These are phyloP conservation scores for Desmodus rotundus DNA, from an alignment of 2,113 vertebrate genomes.

Conservation along the genomic window DNA sequence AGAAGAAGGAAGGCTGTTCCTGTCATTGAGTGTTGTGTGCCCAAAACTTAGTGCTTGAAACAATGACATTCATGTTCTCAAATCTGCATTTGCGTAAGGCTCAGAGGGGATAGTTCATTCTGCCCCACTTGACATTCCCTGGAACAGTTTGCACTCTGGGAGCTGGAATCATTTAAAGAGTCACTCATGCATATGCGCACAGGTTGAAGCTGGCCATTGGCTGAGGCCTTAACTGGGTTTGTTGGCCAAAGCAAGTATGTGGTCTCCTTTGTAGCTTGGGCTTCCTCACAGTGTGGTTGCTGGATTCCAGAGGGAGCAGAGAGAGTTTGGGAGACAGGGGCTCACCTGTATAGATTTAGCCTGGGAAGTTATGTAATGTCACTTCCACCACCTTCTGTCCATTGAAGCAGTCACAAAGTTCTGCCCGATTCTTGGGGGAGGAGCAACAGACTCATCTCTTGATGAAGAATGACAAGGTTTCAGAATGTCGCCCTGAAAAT, in stretches of 20 bases:
- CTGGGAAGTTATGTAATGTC: neutral
- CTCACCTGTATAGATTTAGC: neutral
- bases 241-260: neutral
- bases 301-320: neutral
- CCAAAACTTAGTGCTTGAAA: neutral
- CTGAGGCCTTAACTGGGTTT: neutral
- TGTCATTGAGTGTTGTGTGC: neutral
- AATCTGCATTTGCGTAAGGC: neutral
- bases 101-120: neutral
- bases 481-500: neutral
- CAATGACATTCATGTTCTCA: neutral
- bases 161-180: neutral
- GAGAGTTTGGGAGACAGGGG: neutral
- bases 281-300: neutral
- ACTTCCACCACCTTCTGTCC: neutral
- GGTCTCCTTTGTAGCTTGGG: neutral
- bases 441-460: neutral
- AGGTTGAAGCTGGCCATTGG: neutral
- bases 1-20: neutral
- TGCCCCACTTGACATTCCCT: neutral
- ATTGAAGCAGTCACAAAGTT: neutral
- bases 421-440: neutral
- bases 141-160: neutral
- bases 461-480: neutral
- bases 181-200: neutral